Conservation (phyloP, 2,888 invertebrate genomes). For the Petrolisthes cinctipes region DNA sequence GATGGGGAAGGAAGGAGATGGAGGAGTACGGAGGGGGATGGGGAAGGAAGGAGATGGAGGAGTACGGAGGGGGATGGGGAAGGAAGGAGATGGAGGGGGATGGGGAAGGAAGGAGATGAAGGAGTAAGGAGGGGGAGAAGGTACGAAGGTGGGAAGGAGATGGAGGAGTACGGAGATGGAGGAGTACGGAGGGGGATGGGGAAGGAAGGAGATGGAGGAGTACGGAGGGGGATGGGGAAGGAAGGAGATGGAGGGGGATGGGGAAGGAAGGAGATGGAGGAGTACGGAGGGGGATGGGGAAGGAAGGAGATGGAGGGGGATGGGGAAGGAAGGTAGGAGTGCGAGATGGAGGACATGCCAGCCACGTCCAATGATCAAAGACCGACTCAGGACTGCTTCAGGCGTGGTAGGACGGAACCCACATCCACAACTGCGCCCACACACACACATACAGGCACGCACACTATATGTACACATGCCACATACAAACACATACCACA, state of each 20-base stretch:
- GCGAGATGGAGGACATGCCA: constrained; percentile 25
- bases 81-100: too few relatives aligned
- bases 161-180: background rate
- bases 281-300: background rate
- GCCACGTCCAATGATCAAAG: constrained; percentile 24
- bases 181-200: background rate
- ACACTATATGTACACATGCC: background rate
- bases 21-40: background rate
- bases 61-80: background rate
- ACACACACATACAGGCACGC: constrained; percentile 14
- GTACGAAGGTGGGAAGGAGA: background rate
- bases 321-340: constrained; percentile 1
- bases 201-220: background rate
- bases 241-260: background rate
- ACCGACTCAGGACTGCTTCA: constrained; percentile 4
- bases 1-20: background rate
- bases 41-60: background rate
- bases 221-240: background rate
- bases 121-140: background rate
- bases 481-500: too few relatives aligned
- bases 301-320: background rate
- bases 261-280: background rate
- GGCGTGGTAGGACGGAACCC: background rate
- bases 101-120: too few relatives aligned
- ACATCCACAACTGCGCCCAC: constrained; percentile 24